A percentile compares a stretch with the other conserved stretches of the same genome.
These are phyloP conservation scores for Lordiphosa andalusiaca DNA, from an alignment of 2,888 invertebrate species.

Conservation along the genomic window DNA sequence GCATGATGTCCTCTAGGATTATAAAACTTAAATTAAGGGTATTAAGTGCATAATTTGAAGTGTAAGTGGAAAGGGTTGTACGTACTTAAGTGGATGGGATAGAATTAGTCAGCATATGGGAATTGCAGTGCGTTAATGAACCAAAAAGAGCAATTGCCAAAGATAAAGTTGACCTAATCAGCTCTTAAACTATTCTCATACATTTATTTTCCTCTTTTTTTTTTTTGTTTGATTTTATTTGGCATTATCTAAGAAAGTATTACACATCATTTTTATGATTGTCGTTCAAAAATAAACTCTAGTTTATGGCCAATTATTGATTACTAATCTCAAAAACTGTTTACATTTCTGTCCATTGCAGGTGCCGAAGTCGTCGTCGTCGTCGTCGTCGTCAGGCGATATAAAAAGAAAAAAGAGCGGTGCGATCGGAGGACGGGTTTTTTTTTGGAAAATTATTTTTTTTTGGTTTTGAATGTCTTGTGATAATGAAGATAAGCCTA, in stretches of 20 bases:
- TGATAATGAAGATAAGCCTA: slow-evolving; percentile 2
- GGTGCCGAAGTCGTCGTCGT: slow-evolving; percentile 4
- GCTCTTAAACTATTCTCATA: too few relatives aligned
- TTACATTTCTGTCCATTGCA: slow-evolving; percentile 1
- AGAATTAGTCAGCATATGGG: too few relatives aligned
- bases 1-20: too few relatives aligned
- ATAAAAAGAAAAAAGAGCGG: neutral
- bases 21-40: too few relatives aligned
- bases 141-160: too few relatives aligned
- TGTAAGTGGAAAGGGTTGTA: too few relatives aligned
- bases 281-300: neutral
- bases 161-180: too few relatives aligned
- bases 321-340: slow-evolving; percentile 37
- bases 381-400: slow-evolving; percentile 3
- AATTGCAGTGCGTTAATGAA: too few relatives aligned
- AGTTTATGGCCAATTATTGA: slow-evolving; percentile 25
- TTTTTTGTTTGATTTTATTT: too few relatives aligned
- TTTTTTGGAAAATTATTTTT: slow-evolving; percentile 14
- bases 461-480: slow-evolving; percentile 7
- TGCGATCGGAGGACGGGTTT: slow-evolving; percentile 1
- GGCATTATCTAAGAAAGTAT: slow-evolving; percentile 22
- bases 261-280: slow-evolving; percentile 17
- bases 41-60: too few relatives aligned
- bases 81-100: too few relatives aligned
- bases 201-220: too few relatives aligned